These are phyloP conservation scores for Ophion costatus DNA, from an alignment of 2,888 invertebrate species.

Conservation along the genomic window DNA sequence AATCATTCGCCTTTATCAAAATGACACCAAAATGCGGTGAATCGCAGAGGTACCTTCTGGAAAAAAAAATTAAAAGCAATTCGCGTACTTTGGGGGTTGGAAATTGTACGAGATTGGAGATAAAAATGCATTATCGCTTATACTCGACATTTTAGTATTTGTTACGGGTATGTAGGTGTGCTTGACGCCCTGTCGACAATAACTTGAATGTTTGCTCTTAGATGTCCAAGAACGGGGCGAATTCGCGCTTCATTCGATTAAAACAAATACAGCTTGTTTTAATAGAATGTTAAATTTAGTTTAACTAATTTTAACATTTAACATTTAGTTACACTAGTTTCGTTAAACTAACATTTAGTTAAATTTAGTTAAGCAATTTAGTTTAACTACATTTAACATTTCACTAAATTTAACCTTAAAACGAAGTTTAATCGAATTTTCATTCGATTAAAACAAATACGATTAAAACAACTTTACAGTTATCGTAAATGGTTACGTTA, in stretches of 20 bases:
- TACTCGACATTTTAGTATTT: no score
- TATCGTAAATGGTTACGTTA: background rate
- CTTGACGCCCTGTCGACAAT: background rate
- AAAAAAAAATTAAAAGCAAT: slow-evolving; percentile 39
- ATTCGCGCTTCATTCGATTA: background rate
- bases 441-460: background rate
- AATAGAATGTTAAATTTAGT: no score
- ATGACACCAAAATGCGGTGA: slow-evolving; percentile 38
- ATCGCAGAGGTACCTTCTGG: slow-evolving; percentile 19
- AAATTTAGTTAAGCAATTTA: no score
- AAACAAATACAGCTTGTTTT: background rate
- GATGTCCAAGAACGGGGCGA: no score
- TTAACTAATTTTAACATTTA: no score
- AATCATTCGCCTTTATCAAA: slow-evolving; percentile 75
- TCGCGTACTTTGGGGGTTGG: background rate
- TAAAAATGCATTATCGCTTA: slow-evolving; percentile 9
- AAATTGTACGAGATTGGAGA: slow-evolving; percentile 1
- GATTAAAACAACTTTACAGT: no score
- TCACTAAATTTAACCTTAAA: no score
- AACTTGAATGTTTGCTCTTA: background rate
- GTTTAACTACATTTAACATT: no score
- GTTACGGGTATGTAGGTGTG: background rate
- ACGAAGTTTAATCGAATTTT: no score
- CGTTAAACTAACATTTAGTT: no score
- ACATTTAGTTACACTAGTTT: no score